Conservation (phyloP, 2,797 vertebrate species). For the Odontamblyopus lacepedii region DNA sequence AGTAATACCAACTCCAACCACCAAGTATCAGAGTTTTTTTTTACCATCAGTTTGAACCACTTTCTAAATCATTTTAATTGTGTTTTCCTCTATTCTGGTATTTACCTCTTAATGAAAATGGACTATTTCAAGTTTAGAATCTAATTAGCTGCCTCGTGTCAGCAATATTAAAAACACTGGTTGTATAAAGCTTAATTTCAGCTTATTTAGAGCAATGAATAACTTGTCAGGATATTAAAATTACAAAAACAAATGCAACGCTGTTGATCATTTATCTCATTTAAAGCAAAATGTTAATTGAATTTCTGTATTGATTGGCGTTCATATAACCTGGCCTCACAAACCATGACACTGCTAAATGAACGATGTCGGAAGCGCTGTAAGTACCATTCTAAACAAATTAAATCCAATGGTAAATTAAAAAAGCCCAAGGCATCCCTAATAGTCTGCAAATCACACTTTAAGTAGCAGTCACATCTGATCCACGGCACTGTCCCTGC, state of each 20-base stretch:
- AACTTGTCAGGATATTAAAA: not conserved
- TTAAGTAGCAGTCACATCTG: constrained; percentile 67
- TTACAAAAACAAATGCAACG: not conserved
- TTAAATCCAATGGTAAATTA: constrained; percentile 70
- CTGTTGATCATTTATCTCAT: not conserved
- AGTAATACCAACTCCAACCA: not conserved
- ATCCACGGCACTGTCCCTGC: constrained; percentile 52
- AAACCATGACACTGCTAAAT: constrained; percentile 43
- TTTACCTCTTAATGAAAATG: not conserved
- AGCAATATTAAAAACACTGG: not conserved
- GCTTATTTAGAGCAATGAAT: not conserved
- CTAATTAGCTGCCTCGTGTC: not conserved
- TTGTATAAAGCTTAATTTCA: not conserved
- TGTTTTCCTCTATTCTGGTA: not conserved
- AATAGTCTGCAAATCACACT: constrained; percentile 62
- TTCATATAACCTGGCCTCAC: not conserved
- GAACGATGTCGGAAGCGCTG: constrained; percentile 47
- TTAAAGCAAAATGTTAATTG: constrained; percentile 1
- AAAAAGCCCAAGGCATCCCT: constrained; percentile 58
- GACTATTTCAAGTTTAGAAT: too few species aligned
- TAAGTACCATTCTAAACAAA: constrained; percentile 55
- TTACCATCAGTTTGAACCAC: too few species aligned
- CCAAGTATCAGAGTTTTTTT: not conserved
- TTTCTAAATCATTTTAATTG: too few species aligned
- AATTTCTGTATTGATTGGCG: not conserved